Conservation (phyloP, 1,140 invertebrate genomes). For the Euura lappo region DNA sequence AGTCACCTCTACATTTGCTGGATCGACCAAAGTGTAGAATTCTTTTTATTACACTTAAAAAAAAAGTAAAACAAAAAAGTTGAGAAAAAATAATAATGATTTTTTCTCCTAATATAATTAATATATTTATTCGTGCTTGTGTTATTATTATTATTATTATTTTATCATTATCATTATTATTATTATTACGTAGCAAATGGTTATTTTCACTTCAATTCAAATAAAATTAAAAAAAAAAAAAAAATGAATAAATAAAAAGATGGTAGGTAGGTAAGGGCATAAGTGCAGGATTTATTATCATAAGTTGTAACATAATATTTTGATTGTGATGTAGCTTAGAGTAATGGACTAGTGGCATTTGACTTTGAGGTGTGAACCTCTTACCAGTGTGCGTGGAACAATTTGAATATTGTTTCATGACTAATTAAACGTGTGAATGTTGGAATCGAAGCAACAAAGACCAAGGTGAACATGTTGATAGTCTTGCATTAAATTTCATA, state of each 20-base stretch:
- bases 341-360: slow-evolving; percentile 14
- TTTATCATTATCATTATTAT: slow-evolving; percentile 31
- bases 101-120: slow-evolving; percentile 42
- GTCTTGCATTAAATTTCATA: slow-evolving; percentile 48
- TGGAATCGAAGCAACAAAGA: slow-evolving; percentile 32
- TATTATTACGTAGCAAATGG: neutral
- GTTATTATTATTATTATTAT: slow-evolving; percentile 28
- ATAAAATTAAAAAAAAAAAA: too few relatives aligned
- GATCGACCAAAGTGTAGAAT: slow-evolving; percentile 41
- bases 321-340: slow-evolving; percentile 48
- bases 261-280: slow-evolving; percentile 21
- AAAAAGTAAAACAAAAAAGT: slow-evolving; percentile 17
- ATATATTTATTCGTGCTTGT: slow-evolving; percentile 52
- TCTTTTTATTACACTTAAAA: slow-evolving; percentile 21
- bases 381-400: slow-evolving; percentile 27
- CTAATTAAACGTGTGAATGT: slow-evolving; percentile 35
- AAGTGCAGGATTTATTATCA: slow-evolving; percentile 25
- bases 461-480: slow-evolving; percentile 48
- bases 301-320: slow-evolving; percentile 25
- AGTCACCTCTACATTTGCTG: slow-evolving; percentile 12
- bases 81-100: slow-evolving; percentile 28
- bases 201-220: neutral
- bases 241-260: neutral
- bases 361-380: slow-evolving; percentile 25
- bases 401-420: neutral